Conservation (phyloP, 1,140 invertebrate species). For the Meloidogyne hapla region DNA sequence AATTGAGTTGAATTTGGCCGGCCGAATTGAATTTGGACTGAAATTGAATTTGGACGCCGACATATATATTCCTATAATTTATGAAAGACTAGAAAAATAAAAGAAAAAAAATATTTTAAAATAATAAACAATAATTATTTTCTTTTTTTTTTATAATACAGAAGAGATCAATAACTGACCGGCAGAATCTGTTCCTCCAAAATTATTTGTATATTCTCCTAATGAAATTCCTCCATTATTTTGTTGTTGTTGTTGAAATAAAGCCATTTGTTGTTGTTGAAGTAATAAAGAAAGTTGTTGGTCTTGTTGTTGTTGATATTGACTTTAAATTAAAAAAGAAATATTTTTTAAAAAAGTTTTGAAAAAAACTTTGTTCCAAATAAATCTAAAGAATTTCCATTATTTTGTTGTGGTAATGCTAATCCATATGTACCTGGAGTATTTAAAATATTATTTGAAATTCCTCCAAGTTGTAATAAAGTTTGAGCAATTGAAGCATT, state of each 20-base stretch:
- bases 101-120: no score
- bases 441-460: constrained; percentile 7
- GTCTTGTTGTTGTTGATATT: constrained; percentile 26
- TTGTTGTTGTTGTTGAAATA: constrained; percentile 42
- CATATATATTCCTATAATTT: no score
- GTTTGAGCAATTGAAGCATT: constrained; percentile 5
- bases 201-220: constrained; percentile 3
- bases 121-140: neutral
- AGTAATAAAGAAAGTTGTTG: constrained; percentile 14
- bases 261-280: constrained; percentile 8
- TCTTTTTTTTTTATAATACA: neutral
- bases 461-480: neutral
- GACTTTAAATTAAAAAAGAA: constrained; percentile 12
- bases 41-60: no score
- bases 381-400: neutral
- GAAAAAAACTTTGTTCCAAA: constrained; percentile 8
- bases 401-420: constrained; percentile 19
- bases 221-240: constrained; percentile 23
- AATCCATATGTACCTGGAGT: neutral
- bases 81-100: neutral
- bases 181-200: neutral
- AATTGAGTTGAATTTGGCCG: no score
- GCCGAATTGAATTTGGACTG: no score
- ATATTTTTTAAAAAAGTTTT: neutral
- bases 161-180: constrained; percentile 12